Evolutionary conservation across 2,888 invertebrate genomes (phyloP), one percentile per base, ranked within the genome.

Genomic region (Oxycera nigricornis): DNA sequence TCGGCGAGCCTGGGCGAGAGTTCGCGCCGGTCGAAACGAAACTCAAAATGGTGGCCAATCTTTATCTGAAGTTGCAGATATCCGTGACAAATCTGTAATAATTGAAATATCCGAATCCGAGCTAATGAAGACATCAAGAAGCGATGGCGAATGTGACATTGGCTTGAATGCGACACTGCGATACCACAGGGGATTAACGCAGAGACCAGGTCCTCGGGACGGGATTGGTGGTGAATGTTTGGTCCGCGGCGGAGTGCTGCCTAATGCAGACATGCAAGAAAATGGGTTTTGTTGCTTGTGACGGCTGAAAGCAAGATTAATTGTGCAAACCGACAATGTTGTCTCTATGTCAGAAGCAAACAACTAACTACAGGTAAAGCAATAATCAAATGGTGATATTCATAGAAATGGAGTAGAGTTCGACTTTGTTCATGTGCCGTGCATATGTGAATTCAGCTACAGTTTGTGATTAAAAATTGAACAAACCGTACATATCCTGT

Each of bases 51-150:
- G 70, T 55, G 52, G 70, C 70, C 70, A 70, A 70, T 70, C 55
- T 55, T 70, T 24, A 35, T 46, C 3, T 65, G 46, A 14, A 59
- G 26, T 28, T 20, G 4, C 26, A 70, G 50, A 31, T 52, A 70
- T 70, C 70, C 74, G 70, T 70, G 57, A 61, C 73, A 59, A 73
- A 73, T 73, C 41, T 70, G 65, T 26, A 75, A 75, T 75, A 70
- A 73, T 70, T 70, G 70, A 75, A 70, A 70, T 70, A 75, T 73
- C 72, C 35, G 61, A 75, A 75, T 70, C 35, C 41, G 50, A 73
- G 75, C 61, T 75, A 75, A 75, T 75, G 75, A 75, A 75, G 75
- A 73, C 73, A 62, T 75, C 75, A 75, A 72, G 72, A 57, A 67
- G 72, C 22, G 24, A 52, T 11, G 70, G 35, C 52, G 52, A 46